Evolutionary conservation across 2,888 invertebrate species (phyloP).

Genomic region (Nephrotoma flavescens): DNA sequence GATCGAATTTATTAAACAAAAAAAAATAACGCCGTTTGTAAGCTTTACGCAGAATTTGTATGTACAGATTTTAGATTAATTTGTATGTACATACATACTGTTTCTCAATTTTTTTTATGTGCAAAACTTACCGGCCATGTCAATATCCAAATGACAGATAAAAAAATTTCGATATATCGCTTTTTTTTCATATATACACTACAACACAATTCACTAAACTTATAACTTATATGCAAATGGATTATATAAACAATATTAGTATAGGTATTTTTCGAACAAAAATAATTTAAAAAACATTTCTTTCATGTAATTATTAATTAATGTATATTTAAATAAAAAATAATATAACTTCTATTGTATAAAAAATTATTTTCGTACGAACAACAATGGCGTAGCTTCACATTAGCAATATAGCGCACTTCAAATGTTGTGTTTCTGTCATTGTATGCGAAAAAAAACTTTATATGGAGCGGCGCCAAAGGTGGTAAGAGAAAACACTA

Average conservation of each 20-base stretch:
- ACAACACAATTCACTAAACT: conserved; percentile 7
- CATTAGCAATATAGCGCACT: conserved; percentile 4
- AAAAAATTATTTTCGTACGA: conserved; percentile 1
- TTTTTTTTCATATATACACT: not conserved
- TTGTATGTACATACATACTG: not conserved
- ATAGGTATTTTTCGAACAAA: not conserved
- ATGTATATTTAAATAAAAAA: not conserved
- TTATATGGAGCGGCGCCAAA: not conserved
- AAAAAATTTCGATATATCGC: conserved; percentile 8
- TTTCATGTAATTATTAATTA: not conserved
- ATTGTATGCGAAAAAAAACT: not conserved
- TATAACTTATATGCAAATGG: not conserved
- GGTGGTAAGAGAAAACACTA: not conserved
- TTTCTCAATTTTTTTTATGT: not conserved
- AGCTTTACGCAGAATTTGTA: not conserved
- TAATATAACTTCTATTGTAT: not conserved
- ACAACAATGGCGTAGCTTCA: conserved; percentile 10
- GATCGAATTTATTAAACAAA: not conserved
- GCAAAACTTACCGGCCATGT: conserved; percentile 64
- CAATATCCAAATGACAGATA: conserved; percentile 31
- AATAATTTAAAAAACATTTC: conserved; percentile 2
- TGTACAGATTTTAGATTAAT: not conserved
- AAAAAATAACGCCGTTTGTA: not conserved
- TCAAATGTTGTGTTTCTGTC: not conserved
- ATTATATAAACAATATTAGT: conserved; percentile 1